These are phyloP conservation scores for Lysiphlebus fabarum DNA, from an alignment of 1,140 invertebrate species.

Conservation along the genomic window DNA sequence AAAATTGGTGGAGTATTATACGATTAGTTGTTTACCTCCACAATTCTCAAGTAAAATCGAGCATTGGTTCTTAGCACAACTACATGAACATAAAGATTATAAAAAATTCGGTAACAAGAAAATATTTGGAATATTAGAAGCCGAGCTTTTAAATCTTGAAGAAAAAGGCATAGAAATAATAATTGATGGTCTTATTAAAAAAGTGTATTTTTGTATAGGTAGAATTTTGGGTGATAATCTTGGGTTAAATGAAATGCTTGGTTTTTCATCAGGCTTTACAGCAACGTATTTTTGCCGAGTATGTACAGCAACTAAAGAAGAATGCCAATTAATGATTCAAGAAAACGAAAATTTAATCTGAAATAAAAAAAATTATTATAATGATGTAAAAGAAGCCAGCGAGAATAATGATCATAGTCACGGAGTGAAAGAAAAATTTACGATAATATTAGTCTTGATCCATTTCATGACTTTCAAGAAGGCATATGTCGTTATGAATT, in stretches of 20 bases:
- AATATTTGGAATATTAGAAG: conserved; percentile 19
- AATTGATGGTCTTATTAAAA: conserved; percentile 20
- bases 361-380: conserved; percentile 20
- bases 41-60: conserved; percentile 18
- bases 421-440: no score
- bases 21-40: conserved; percentile 17
- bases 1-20: conserved; percentile 12
- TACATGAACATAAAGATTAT: conserved; percentile 13
- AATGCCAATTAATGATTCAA: conserved; percentile 1
- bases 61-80: conserved; percentile 22
- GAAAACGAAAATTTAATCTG: conserved; percentile 20
- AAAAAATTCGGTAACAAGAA: conserved; percentile 11
- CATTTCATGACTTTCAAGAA: no score
- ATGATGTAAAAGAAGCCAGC: conserved; percentile 12
- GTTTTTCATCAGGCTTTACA: conserved; percentile 28
- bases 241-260: conserved; percentile 26
- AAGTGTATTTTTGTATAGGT: conserved; percentile 28
- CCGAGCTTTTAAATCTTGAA: conserved; percentile 23
- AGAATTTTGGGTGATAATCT: conserved; percentile 29
- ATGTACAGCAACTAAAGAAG: conserved; percentile 23
- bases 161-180: conserved; percentile 24
- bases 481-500: no score
- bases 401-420: no score
- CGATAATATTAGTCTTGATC: no score
- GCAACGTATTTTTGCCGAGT: conserved; percentile 24